Conservation (phyloP, 2,888 invertebrate species). For the Melieria omissa region DNA sequence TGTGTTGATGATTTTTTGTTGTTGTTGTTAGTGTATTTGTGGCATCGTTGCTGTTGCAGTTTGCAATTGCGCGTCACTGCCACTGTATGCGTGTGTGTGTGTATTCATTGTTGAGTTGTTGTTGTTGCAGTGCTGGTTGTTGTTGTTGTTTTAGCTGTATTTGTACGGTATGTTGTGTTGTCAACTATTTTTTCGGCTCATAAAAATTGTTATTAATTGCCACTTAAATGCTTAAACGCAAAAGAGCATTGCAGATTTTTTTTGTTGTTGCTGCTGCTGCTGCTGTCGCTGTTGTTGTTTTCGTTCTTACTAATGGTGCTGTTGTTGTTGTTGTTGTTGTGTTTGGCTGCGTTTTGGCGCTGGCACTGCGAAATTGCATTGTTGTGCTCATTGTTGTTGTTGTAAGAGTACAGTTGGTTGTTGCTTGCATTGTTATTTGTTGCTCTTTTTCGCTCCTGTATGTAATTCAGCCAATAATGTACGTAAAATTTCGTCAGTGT, state of each 20-base stretch:
- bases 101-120: conserved; percentile 27
- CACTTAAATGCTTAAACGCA: conserved; percentile 66
- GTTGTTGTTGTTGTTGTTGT: conserved; percentile 16
- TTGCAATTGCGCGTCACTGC: background rate
- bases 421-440: background rate
- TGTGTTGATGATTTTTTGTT: conserved; percentile 9
- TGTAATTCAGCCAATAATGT: no score
- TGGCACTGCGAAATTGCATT: background rate
- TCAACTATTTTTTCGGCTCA: conserved; percentile 67
- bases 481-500: no score
- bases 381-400: background rate
- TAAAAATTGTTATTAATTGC: conserved; percentile 68
- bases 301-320: conserved; percentile 15
- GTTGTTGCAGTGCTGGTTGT: conserved; percentile 39
- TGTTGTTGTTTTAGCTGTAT: conserved; percentile 22
- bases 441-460: no score
- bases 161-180: conserved; percentile 55
- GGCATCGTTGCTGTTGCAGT: conserved; percentile 37
- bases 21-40: conserved; percentile 18
- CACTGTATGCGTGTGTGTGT: background rate
- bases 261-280: conserved; percentile 10
- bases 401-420: background rate
- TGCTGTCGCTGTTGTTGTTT: conserved; percentile 23
- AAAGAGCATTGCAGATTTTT: conserved; percentile 49
- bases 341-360: background rate